Conservation (phyloP, 2,888 invertebrate genomes). For the Melanargia galathea region DNA sequence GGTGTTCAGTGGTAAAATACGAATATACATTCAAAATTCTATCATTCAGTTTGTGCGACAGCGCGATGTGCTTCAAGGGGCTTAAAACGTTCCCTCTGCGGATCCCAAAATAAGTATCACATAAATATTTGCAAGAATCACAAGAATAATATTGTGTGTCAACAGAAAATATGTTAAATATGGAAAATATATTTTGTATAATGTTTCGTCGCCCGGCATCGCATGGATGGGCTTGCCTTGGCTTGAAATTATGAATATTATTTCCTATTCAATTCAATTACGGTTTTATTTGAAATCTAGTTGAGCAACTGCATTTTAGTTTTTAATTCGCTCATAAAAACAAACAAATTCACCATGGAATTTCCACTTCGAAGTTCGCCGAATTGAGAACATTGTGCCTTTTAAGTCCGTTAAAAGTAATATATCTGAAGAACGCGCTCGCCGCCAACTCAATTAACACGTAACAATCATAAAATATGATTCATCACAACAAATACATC, state of each 20-base stretch:
- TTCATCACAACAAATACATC: constrained; percentile 69
- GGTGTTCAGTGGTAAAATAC: constrained; percentile 5
- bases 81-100: constrained; percentile 10
- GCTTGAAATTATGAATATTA: too few relatives aligned
- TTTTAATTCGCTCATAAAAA: too few relatives aligned
- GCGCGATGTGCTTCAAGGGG: constrained; percentile 5
- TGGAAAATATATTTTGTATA: background rate
- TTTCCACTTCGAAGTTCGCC: background rate
- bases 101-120: constrained; percentile 2
- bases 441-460: constrained; percentile 64
- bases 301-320: too few relatives aligned
- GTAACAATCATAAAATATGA: constrained; percentile 62
- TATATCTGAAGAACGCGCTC: constrained; percentile 37
- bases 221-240: too few relatives aligned
- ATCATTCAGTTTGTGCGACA: constrained; percentile 18
- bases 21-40: constrained; percentile 4
- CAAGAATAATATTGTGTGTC: too few relatives aligned
- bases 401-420: constrained; percentile 1
- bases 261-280: too few relatives aligned
- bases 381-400: background rate
- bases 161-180: background rate
- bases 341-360: background rate
- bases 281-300: too few relatives aligned
- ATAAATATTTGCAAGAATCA: constrained; percentile 1
- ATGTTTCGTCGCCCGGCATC: background rate